Evolutionary conservation across 2,113 vertebrate species (phyloP).

Genomic region (Passerina amoena): DNA sequence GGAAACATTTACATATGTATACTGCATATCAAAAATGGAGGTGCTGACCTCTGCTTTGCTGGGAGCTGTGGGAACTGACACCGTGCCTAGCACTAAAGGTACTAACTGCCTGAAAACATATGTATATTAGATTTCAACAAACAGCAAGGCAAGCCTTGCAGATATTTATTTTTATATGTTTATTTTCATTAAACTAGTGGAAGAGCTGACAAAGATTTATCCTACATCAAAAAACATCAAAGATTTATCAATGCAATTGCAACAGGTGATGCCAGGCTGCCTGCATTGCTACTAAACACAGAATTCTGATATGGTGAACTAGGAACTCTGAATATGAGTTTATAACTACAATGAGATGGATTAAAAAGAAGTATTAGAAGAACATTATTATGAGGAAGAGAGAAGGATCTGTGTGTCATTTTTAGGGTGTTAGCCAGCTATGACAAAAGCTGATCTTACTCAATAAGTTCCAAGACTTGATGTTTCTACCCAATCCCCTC

Average conservation of each 20-base stretch:
- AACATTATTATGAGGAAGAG: background rate
- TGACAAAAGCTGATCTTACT: background rate
- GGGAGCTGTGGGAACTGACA: background rate
- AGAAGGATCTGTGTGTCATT: background rate
- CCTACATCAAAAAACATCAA: background rate
- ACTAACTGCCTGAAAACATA: background rate
- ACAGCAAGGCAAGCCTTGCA: background rate
- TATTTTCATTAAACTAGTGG: background rate
- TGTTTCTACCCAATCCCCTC: background rate
- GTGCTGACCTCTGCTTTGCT: background rate
- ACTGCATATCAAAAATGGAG: background rate
- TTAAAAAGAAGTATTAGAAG: background rate
- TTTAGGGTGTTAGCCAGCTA: background rate
- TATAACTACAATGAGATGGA: background rate
- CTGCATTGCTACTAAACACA: accelerated
- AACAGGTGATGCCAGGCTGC: background rate
- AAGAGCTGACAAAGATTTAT: background rate
- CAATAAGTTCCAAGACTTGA: background rate
- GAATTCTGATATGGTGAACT: background rate
- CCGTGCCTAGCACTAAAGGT: background rate
- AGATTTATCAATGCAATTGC: background rate
- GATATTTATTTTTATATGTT: background rate
- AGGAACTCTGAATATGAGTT: background rate
- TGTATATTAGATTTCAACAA: background rate
- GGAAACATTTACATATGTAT: background rate